Base-by-base conservation (phyloP, 2,888 invertebrate species). In the Malachius bipustulatus region DNA sequence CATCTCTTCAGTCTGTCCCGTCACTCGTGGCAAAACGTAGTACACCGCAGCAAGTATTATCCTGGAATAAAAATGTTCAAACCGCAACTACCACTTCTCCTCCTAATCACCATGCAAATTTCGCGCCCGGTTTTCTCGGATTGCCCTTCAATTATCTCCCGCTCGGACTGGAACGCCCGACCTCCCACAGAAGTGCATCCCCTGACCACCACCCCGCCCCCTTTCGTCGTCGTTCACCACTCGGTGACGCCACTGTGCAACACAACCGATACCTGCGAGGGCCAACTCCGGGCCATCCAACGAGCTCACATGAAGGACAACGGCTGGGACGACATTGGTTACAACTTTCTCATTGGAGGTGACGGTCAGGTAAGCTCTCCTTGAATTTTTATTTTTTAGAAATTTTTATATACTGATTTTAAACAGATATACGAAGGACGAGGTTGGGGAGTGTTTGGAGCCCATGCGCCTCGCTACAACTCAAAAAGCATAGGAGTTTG, bases 391-490 rank as follows among this genome's bases (percentile, higher is more conserved):
- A n/a, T n/a, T n/a, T n/a, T n/a, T n/a, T n/a, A n/a, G n/a, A n/a
- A n/a, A n/a, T n/a, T n/a, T n/a, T n/a, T n/a, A n/a, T n/a, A n/a
- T n/a, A n/a, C n/a, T n/a, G n/a, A n/a, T n/a, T n/a, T n/a, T 45
- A 77, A 77, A 1, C 61, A 64, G 4, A 74, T 69, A n/a, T 78
- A 76, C 53, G 70, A 70, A 44, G 77, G 75, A 1, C 65, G 77
- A 1, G 76, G 77, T 1, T 80, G 77, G 70, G 62, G 67, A 38
- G 58, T 60, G 3, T 50, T 69, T 1, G 78, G 77, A 1, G 75
- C 77, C 0, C 80, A 81, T 56, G 71, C 78, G 0, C 65, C 67
- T 3, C 59, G 59, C 38, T 75, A 73, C 58, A 79, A 73, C 56
- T 60, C 59, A 39, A 61, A 64, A 47, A 75, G 75, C 50, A 60